Percentiles rank a stretch among this genome's conserved stretches.
Evolutionary conservation across 2,113 vertebrate genomes (phyloP).

Genomic region (Astatotilapia flaviijosephi): DNA sequence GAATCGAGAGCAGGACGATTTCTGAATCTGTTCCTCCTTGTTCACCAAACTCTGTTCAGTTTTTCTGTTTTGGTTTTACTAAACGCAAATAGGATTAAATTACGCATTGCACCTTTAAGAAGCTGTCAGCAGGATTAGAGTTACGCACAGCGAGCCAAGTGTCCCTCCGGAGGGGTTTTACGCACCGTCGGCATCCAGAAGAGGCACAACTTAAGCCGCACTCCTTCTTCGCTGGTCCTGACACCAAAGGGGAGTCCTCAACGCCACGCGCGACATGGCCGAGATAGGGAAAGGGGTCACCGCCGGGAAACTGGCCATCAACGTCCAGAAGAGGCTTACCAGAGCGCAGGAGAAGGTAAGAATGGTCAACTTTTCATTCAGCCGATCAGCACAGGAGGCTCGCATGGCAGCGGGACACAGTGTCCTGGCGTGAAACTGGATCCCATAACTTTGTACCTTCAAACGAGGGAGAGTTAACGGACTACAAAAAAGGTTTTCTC

Average conservation of each 20-base stretch:
- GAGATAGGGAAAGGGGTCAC: conserved; percentile 92
- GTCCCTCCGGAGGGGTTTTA: conserved; percentile 7
- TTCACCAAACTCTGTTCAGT: neutral
- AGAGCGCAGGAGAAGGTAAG: conserved; percentile 95
- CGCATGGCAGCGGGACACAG: neutral
- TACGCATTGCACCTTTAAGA: conserved; percentile 60
- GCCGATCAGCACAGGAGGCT: neutral
- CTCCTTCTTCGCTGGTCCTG: neutral
- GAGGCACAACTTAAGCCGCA: neutral
- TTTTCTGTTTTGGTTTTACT: neutral
- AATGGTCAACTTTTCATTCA: neutral
- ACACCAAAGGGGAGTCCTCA: neutral
- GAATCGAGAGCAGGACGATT: neutral
- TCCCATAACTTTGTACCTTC: neutral
- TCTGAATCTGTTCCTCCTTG: neutral
- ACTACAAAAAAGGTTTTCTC: neutral
- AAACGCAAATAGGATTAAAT: conserved; percentile 21
- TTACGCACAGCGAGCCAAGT: conserved; percentile 18
- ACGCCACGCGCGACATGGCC: conserved; percentile 77
- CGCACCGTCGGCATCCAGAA: conserved; percentile 9
- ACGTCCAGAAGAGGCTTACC: conserved; percentile 91
- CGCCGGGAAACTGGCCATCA: conserved; percentile 91
- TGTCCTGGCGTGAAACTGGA: conserved; percentile 26
- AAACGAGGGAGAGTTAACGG: neutral
- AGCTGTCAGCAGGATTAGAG: conserved; percentile 52